These are phyloP conservation scores for Coregonus suidteri DNA, from an alignment of 2,797 vertebrate genomes.

Conservation along the genomic window DNA sequence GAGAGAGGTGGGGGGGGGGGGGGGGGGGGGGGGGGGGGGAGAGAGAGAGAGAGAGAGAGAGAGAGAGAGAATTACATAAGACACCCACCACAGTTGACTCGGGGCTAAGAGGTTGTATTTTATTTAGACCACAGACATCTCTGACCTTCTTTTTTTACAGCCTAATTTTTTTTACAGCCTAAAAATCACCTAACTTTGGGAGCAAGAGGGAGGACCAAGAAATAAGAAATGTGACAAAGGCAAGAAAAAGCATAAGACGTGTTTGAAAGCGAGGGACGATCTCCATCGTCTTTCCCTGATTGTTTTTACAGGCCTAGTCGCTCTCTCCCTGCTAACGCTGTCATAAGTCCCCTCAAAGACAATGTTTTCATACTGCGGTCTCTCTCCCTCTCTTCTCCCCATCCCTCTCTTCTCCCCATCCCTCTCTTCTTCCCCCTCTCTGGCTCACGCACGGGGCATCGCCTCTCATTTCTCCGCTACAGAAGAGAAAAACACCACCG, in stretches of 20 bases:
- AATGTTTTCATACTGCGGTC: slow-evolving; percentile 6
- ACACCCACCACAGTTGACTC: not conserved
- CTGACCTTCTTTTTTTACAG: not conserved
- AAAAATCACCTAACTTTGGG: not conserved
- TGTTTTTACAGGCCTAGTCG: slow-evolving; percentile 42
- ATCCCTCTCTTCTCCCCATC: not conserved
- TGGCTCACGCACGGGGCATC: slow-evolving; percentile 28
- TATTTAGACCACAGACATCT: not conserved
- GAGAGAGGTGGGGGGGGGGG: not conserved
- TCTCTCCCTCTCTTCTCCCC: not conserved
- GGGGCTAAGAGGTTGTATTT: not conserved
- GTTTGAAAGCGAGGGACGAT: not conserved
- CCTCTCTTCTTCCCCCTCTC: not conserved
- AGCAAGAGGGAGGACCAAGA: not conserved
- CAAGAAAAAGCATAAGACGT: slow-evolving; percentile 43
- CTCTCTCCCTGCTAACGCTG: slow-evolving; percentile 38
- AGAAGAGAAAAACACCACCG: slow-evolving; percentile 48
- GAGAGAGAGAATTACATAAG: not conserved
- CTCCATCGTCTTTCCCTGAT: slow-evolving; percentile 12
- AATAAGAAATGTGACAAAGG: slow-evolving; percentile 32
- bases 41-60: slow-evolving; percentile 4
- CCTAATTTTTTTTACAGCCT: no score
- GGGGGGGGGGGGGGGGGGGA: not conserved
- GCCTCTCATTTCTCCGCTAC: slow-evolving; percentile 43
- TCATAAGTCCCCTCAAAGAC: slow-evolving; percentile 33